phyloP scores from a whole-genome alignment of 2,113 vertebrate species.

The Sclerurus mexicanus region DNA sequence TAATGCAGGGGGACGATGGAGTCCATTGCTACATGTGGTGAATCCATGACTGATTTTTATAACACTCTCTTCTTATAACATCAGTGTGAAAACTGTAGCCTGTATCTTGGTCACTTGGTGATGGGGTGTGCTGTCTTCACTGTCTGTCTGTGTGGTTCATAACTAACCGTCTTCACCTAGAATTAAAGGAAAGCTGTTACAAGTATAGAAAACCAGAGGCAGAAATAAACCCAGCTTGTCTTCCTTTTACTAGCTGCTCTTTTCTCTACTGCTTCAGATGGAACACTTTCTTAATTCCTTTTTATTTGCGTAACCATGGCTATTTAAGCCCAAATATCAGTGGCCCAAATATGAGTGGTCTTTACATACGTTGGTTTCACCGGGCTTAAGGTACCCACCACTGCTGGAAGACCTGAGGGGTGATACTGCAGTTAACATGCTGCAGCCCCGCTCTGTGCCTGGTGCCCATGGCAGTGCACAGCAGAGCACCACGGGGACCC shows the following conservation, averaged over 20 bases:
- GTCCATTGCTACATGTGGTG: background rate
- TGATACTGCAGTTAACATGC: background rate
- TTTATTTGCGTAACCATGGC: background rate
- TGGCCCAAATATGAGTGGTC: no score
- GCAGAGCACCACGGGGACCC: background rate
- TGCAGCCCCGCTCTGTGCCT: background rate
- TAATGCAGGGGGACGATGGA: background rate
- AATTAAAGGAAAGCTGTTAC: background rate
- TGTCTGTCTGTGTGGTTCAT: background rate
- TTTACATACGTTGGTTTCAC: background rate
- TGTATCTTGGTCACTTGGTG: background rate
- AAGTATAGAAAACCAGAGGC: background rate
- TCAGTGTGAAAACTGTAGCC: background rate
- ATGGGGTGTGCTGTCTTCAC: background rate
- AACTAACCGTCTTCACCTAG: background rate
- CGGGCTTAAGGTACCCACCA: background rate
- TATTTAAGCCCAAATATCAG: background rate
- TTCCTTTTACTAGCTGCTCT: background rate
- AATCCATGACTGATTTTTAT: background rate
- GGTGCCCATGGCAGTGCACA: accelerated
- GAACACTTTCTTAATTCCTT: background rate
- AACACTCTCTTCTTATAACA: background rate
- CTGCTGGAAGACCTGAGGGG: background rate
- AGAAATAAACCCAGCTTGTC: background rate
- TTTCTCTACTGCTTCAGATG: background rate